Base-by-base conservation (phyloP, 2,113 vertebrate species). In the Onychostruthus taczanowskii region DNA sequence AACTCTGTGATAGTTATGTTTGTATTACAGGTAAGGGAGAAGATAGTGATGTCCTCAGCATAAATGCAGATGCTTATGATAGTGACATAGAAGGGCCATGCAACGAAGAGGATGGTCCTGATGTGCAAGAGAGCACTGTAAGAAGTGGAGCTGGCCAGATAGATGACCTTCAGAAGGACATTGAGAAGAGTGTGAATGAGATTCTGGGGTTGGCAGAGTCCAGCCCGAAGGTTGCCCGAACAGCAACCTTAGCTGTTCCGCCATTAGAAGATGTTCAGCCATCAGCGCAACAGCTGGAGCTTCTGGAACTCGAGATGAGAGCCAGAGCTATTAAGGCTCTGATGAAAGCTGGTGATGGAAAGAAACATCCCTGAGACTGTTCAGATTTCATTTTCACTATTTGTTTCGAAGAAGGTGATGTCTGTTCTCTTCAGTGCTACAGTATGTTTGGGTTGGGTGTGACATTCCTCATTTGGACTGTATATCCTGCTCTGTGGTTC, bases 231-330 rank as follows among this genome's bases (percentile, higher is more conserved):
- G 97, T 95, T 11, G n/a, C n/a, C n/a, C n/a, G n/a, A n/a, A n/a
- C 97, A 74, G 62, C 77, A 47, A 50, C 95, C 5, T 75, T 84
- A 12, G 47, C 96, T 1, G 78, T 96, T 93, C 94, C 98, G 92
- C 58, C 95, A 0, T 80, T 97, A 10, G 97, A 97, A 63, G 97
- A 98, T 6, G 94, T 98, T 76, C 98, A 98, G 75, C 99, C 99
- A 2, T 99, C 99, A 10, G 98, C 99, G 44, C 99, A 99, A 89
- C 99, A 99, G 86, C 98, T 99, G 96, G 99, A 99, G 90, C 98
- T 99, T 18, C 98, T 99, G 49, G 99, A 99, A 96, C 95, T 99
- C 5, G 99, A 99, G 91, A 99, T 99, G 99, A 99, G 99, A 83
- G 99, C 99, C 2, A 97, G 99, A 81, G 99, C 99, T 59, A 99